These are phyloP conservation scores for Taenaris catops DNA, from an alignment of 2,888 invertebrate genomes.

Conservation along the genomic window DNA sequence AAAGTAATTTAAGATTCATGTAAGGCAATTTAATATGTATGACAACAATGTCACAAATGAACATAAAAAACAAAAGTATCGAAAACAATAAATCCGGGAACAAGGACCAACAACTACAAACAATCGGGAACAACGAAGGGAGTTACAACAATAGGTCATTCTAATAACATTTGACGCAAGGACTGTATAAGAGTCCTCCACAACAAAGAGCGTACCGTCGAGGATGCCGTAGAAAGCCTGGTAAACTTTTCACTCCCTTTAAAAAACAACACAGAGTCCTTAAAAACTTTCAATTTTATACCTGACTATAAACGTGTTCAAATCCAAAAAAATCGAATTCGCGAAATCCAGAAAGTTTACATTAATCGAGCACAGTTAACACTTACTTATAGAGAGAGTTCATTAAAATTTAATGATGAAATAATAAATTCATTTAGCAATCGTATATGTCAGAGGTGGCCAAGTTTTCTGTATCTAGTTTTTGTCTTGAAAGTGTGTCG, in stretches of 20 bases:
- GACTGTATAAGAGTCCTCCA: constrained; percentile 38
- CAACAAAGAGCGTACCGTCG: constrained; percentile 42
- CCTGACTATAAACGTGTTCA: constrained; percentile 26
- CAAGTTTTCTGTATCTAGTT: too few relatives aligned
- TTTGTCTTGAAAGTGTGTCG: too few relatives aligned
- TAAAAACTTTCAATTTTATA: constrained; percentile 34
- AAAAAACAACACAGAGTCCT: constrained; percentile 31
- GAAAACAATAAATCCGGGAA: constrained; percentile 42
- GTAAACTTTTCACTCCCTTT: constrained; percentile 29
- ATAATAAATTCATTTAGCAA: too few relatives aligned
- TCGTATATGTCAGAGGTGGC: too few relatives aligned
- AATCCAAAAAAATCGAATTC: constrained; percentile 21
- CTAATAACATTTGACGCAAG: constrained; percentile 53
- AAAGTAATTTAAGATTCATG: constrained; percentile 15
- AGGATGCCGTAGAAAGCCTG: constrained; percentile 36
- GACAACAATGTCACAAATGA: constrained; percentile 16
- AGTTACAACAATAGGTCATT: constrained; percentile 35
- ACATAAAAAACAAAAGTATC: constrained; percentile 31
- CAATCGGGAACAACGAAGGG: constrained; percentile 38
- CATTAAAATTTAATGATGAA: too few relatives aligned
- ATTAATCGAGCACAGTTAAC: too few relatives aligned
- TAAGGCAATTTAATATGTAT: constrained; percentile 15
- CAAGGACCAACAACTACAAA: constrained; percentile 34
- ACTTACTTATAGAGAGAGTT: too few relatives aligned
- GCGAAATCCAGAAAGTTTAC: constrained; percentile 15